Base-by-base conservation (phyloP, 2,888 invertebrate species). In the Listrodromus nycthemerus region DNA sequence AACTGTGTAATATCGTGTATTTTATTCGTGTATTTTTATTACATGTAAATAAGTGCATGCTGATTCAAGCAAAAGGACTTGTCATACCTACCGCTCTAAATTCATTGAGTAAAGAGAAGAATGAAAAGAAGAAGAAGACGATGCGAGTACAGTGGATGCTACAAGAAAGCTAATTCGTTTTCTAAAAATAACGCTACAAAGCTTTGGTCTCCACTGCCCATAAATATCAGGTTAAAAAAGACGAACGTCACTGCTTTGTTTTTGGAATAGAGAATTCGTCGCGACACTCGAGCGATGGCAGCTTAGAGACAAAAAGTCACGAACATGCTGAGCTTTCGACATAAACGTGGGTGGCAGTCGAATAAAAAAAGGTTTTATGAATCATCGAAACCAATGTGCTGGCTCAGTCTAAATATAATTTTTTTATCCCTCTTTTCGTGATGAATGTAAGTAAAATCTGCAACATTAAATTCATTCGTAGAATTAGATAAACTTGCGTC, bases 271-370 rank as follows among this genome's bases (percentile, higher is more conserved):
- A 55, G 21, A 55, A 21, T 10, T 50, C 50, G 48, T 27, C 50
- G 69, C 48, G 24, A 69, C 8, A 50, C n/a, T 69, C 30, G n/a
- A 50, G 4, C 24, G 30, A 6, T 21, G 5, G 8, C 27, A 27
- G 8, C 50, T 8, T 27, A n/a, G 24, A 27, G 30, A 27, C n/a
- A 27, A 69, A 27, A 52, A 16, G 7, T 30, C 27, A 30, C 52
- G 50, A 69, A 69, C 30, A 27, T 4, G 69, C 19, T 52, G 30
- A 52, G 69, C 50, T 48, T 50, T 48, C 30, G 69, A n/a, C 6
- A 19, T 3, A 8, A 21, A 55, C 24, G 24, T 55, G 55, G 24
- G 21, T 55, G 55, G 24, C 4, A 55, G 10, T 24, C 10, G 1
- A 55, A 55, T 10, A n/a, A 45, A 30, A 69, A 50, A 30, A 48